Percentiles rank a stretch among this genome's conserved stretches.
Evolutionary conservation across 2,113 vertebrate genomes (phyloP).

Genomic region (Chlamydotis undulata): DNA sequence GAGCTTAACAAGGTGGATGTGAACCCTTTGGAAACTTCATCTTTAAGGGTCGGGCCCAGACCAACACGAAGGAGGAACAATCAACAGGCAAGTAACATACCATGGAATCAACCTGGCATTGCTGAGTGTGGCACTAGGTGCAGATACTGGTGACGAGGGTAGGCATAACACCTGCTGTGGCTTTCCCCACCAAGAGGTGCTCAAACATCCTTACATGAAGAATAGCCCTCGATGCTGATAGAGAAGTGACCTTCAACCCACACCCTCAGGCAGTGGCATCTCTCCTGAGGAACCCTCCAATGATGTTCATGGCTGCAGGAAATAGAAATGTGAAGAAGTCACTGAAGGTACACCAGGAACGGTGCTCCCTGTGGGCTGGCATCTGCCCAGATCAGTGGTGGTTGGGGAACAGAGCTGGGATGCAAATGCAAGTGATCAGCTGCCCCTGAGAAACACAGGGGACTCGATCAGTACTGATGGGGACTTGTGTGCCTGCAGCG

Average conservation of each 20-base stretch:
- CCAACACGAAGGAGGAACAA: neutral
- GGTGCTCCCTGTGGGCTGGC: neutral
- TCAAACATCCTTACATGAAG: neutral
- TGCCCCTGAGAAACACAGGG: neutral
- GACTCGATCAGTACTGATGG: neutral
- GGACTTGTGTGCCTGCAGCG: neutral
- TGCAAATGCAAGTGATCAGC: neutral
- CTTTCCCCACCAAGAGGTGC: neutral
- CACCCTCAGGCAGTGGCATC: neutral
- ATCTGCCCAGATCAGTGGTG: neutral
- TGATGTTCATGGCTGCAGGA: neutral
- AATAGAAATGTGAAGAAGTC: neutral
- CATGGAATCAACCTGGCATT: neutral
- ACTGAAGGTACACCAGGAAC: neutral
- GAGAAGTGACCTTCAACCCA: neutral
- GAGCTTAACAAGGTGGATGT: neutral
- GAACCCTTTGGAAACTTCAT: neutral
- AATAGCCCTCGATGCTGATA: neutral
- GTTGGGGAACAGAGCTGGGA: neutral
- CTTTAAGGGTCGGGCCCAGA: neutral
- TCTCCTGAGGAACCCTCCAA: neutral
- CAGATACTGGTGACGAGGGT: neutral
- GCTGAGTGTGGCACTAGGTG: neutral
- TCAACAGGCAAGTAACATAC: neutral
- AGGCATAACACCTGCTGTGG: neutral